phyloP scores from a whole-genome alignment of 2,888 invertebrate genomes.

The Platyscelio sp. region DNA sequence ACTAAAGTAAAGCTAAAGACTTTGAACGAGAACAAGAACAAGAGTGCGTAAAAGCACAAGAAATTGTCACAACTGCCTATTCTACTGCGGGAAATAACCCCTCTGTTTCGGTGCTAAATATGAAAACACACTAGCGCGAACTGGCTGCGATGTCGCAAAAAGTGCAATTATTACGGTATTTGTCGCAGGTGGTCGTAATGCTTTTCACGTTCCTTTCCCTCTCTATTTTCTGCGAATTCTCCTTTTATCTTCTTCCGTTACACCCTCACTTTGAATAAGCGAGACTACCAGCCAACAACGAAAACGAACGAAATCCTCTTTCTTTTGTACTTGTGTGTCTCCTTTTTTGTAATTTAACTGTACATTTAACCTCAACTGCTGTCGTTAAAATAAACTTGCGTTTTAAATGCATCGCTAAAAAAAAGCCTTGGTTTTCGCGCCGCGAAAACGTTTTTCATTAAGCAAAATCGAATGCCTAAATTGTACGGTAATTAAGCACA shows the following conservation, averaged over 20 bases:
- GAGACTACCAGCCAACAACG: conserved; percentile 46
- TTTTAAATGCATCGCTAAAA: conserved; percentile 44
- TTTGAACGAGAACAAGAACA: too few relatives aligned
- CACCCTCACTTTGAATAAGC: conserved; percentile 65
- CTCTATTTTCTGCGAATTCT: conserved; percentile 64
- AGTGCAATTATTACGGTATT: conserved; percentile 78
- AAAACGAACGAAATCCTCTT: conserved; percentile 66
- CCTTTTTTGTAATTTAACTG: conserved; percentile 44
- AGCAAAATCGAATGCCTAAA: conserved; percentile 5
- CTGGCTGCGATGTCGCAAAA: conserved; percentile 73
- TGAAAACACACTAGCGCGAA: conserved; percentile 54
- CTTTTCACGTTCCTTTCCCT: conserved; percentile 74
- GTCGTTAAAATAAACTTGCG: conserved; percentile 54
- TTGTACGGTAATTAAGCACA: neutral
- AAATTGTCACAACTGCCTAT: conserved; percentile 60
- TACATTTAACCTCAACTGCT: conserved; percentile 56
- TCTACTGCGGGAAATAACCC: conserved; percentile 34
- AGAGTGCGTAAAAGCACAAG: conserved; percentile 2
- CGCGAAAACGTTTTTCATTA: conserved; percentile 27
- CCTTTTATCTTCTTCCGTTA: conserved; percentile 63
- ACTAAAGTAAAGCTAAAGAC: too few relatives aligned
- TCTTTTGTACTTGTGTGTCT: conserved; percentile 31
- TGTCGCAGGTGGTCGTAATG: conserved; percentile 79
- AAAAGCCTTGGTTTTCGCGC: neutral
- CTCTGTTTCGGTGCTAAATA: conserved; percentile 47